These are phyloP conservation scores for Sebastes ruberrimus DNA, from an alignment of 2,797 vertebrate species.

Conservation along the genomic window DNA sequence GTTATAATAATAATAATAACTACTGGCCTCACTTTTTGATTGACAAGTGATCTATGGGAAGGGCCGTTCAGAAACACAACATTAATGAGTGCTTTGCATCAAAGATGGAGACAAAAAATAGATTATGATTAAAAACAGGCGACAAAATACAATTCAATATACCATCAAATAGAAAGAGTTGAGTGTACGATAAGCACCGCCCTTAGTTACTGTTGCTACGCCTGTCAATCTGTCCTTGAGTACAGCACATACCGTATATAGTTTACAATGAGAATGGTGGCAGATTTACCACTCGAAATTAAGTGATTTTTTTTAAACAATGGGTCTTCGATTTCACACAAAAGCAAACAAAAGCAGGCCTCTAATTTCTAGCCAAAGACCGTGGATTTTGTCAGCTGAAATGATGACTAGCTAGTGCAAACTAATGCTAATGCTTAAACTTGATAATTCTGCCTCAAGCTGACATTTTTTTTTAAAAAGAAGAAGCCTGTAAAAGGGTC, in stretches of 20 bases:
- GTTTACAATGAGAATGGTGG: neutral
- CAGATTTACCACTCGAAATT: neutral
- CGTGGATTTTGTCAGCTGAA: neutral
- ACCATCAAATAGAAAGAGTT: neutral
- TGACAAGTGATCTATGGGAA: constrained; percentile 42
- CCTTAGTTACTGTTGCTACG: neutral
- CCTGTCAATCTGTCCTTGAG: neutral
- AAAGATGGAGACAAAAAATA: neutral
- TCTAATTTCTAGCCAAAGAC: neutral
- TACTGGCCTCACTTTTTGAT: constrained; percentile 27
- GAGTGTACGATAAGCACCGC: neutral
- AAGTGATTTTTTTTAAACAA: neutral
- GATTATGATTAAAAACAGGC: neutral
- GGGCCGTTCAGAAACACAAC: constrained; percentile 14
- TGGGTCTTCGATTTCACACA: neutral
- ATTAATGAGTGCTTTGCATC: constrained; percentile 12
- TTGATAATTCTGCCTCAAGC: too few relatives aligned
- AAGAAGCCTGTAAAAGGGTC: too few relatives aligned
- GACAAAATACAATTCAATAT: neutral
- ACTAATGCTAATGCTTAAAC: too few relatives aligned
- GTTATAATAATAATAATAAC: constrained; percentile 33
- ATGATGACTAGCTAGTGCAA: neutral
- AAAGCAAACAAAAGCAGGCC: neutral
- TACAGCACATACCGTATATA: too few relatives aligned
- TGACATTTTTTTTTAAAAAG: too few relatives aligned